A percentile compares a stretch with the other conserved stretches of the same genome.
Evolutionary conservation across 2,888 invertebrate genomes (phyloP).

Genomic region (Brassicogethes aeneus): DNA sequence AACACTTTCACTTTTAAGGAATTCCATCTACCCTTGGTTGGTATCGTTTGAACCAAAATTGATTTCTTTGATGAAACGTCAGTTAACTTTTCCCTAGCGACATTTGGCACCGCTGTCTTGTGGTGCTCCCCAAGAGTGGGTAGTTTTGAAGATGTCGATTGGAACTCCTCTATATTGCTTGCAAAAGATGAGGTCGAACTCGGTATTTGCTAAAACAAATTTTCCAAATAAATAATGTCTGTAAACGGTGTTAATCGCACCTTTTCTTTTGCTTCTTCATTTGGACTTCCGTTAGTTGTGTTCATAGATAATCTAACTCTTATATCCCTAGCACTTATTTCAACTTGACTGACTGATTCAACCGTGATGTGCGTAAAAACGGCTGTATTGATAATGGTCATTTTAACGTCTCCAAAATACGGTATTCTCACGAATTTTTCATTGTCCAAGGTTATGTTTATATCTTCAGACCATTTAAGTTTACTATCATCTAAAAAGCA

Average conservation of each 20-base stretch:
- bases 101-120: no score
- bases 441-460: conserved; percentile 41
- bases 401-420: conserved; percentile 49
- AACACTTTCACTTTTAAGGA: conserved; percentile 33
- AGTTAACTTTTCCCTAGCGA: no score
- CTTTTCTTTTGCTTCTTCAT: not conserved
- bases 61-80: no score
- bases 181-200: no score
- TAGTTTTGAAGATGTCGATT: no score
- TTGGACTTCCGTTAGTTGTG: not conserved
- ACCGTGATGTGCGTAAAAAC: conserved; percentile 45
- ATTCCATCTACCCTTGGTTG: conserved; percentile 18
- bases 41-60: conserved; percentile 22
- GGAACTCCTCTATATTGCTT: no score
- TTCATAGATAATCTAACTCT: conserved; percentile 51
- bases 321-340: conserved; percentile 75
- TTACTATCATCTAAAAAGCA: conserved; percentile 13
- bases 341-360: conserved; percentile 55
- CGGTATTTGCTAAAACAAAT: no score
- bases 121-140: no score
- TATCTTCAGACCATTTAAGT: conserved; percentile 43
- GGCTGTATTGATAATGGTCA: conserved; percentile 43
- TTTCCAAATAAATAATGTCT: no score
- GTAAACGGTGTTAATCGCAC: no score
- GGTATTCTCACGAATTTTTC: conserved; percentile 54